These are phyloP conservation scores for Genyomyrus donnyi DNA, from an alignment of 2,113 vertebrate genomes.

Conservation along the genomic window DNA sequence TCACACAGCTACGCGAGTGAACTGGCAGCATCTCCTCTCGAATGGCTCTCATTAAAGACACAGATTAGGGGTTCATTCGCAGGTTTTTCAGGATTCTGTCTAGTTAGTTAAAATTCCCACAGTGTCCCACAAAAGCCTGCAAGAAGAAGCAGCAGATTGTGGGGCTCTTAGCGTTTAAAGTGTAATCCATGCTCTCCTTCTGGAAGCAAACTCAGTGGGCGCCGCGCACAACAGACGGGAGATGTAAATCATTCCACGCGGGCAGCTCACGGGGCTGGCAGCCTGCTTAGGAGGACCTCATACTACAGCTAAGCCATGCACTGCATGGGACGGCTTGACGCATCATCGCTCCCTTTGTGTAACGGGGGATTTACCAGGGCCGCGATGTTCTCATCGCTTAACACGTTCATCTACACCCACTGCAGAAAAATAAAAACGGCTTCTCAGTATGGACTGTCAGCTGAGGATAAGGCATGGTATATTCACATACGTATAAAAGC, in stretches of 20 bases:
- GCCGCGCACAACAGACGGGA: background rate
- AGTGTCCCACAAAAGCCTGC: background rate
- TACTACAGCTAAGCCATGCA: background rate
- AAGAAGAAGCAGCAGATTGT: background rate
- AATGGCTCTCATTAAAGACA: background rate
- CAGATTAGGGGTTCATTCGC: background rate
- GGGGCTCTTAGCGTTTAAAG: background rate
- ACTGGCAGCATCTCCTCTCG: background rate
- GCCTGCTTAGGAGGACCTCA: too few relatives aligned
- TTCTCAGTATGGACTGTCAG: background rate
- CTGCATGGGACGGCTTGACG: background rate
- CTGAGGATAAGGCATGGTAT: background rate
- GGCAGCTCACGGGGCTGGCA: background rate
- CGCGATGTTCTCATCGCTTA: background rate
- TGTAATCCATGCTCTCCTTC: background rate
- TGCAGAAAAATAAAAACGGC: background rate
- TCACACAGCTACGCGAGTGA: background rate
- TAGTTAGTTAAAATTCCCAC: background rate
- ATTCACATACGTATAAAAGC: background rate
- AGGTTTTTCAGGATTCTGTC: background rate
- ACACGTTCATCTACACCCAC: background rate
- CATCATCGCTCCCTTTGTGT: background rate
- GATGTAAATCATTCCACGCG: background rate
- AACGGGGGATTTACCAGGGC: too few relatives aligned
- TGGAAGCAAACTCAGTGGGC: background rate